These are phyloP conservation scores for Montipora efflorescens DNA, from an alignment of 64 coral and sea anemone species.

Conservation along the genomic window DNA sequence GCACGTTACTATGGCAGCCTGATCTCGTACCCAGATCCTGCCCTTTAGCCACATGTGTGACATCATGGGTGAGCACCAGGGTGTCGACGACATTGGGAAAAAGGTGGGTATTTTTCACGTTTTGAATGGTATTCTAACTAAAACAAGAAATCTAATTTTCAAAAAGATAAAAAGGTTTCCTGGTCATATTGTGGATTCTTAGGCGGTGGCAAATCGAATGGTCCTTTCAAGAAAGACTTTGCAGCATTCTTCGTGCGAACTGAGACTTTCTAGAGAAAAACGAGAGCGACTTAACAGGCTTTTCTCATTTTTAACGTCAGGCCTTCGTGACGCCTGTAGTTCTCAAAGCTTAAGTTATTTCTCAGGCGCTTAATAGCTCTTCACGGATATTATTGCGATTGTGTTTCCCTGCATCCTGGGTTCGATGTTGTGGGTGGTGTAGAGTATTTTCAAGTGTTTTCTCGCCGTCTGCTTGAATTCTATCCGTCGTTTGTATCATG, in stretches of 20 bases:
- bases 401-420: no score
- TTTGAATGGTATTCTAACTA: background rate
- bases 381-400: no score
- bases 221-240: conserved; percentile 3
- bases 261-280: background rate
- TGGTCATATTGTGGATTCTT: background rate
- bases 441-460: no score
- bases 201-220: background rate
- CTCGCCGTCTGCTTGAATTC: no score
- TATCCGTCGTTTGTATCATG: no score
- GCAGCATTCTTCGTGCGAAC: background rate
- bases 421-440: no score
- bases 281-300: background rate
- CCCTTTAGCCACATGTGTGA: no score
- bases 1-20: no score
- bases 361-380: no score
- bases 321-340: background rate
- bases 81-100: background rate
- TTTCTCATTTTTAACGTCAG: background rate
- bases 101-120: background rate
- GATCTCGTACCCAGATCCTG: no score
- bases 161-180: background rate
- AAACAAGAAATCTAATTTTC: background rate
- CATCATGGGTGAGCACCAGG: no score
- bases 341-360: no score